Percentiles rank a stretch among this genome's conserved stretches.
phyloP scores from a whole-genome alignment of 2,113 vertebrate genomes.

The Argyrosomus japonicus region DNA sequence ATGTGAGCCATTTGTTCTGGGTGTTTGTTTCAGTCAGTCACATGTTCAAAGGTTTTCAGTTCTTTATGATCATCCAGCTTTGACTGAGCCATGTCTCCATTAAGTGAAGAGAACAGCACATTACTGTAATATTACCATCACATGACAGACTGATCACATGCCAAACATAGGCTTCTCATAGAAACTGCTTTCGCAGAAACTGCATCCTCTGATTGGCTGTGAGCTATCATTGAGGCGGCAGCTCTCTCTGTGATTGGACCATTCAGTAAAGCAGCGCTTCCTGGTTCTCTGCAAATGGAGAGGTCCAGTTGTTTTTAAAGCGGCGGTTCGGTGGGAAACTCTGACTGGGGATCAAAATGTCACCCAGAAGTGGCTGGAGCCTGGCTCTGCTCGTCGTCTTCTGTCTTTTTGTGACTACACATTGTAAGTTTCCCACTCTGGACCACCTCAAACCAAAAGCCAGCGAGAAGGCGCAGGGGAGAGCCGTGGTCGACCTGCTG shows the following conservation, averaged over 20 bases:
- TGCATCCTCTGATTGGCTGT: slow-evolving; percentile 48
- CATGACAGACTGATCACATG: slow-evolving; percentile 31
- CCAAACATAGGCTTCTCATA: background rate
- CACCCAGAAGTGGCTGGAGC: background rate
- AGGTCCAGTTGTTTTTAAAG: slow-evolving; percentile 54
- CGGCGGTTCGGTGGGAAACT: slow-evolving; percentile 10
- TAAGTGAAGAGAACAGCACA: background rate
- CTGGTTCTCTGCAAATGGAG: slow-evolving; percentile 48
- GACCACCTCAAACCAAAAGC: slow-evolving; percentile 72
- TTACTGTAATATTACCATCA: background rate
- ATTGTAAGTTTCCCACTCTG: slow-evolving; percentile 63
- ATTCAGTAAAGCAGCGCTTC: slow-evolving; percentile 32
- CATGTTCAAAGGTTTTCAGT: background rate
- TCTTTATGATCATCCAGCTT: background rate
- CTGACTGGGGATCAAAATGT: slow-evolving; percentile 53
- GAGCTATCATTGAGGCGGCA: background rate
- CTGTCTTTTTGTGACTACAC: background rate
- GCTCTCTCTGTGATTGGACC: slow-evolving; percentile 67
- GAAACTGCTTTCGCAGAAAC: background rate
- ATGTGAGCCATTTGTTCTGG: background rate
- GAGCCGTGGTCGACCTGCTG: slow-evolving; percentile 86
- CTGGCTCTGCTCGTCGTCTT: slow-evolving; percentile 10
- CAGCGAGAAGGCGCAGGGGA: slow-evolving; percentile 81
- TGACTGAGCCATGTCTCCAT: background rate
- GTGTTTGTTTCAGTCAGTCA: no score